Evolutionary conservation across 2,888 invertebrate species (phyloP), one percentile per base, ranked within the genome.

Genomic region (Netelia fuscicornis): DNA sequence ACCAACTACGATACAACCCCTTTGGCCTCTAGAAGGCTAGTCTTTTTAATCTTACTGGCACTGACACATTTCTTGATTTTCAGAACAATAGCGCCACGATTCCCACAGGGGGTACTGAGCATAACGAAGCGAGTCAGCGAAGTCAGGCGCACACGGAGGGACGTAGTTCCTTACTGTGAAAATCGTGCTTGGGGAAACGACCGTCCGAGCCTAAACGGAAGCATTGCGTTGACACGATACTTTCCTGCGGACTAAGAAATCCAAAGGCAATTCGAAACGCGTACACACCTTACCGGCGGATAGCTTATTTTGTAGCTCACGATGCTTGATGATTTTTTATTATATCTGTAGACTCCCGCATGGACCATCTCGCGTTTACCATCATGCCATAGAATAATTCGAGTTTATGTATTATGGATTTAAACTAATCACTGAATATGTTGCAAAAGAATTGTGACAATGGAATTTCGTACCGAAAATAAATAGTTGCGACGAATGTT

Each of bases 31-130:
- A 62, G 67, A 72, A 82, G 86, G 88, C 89, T 80, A 89, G 91
- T 88, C 91, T 92, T 93, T 92, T 92, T 92, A 91, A 91, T 91
- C 91, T 90, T 85, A 89, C 91, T 93, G 93, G 87, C 87, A 88
- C 89, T 93, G 93, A 93, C 93, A 93, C 91, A 92, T 93, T 93
- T 92, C 93, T 92, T 93, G 93, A 93, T 93, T 93, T 92, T 90
- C 92, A 89, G 93, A 92, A 92, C 92, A 92, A 92, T 91, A 90
- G 90, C 89, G 89, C 91, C 90, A 92, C 91, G 91, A 92, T 91
- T 90, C 89, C 89, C 89, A 88, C 87, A 86, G 86, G 88, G 83
- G 88, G 87, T 89, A 52, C 62, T 25, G 71, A 17, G 71, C 84
- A 90, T 88, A 86, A 90, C 84, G 87, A 87, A 87, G 86, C 86